Evolutionary conservation across 2,797 vertebrate species (phyloP), one percentile per base, ranked within the genome.

Genomic region (Meda fulgida): DNA sequence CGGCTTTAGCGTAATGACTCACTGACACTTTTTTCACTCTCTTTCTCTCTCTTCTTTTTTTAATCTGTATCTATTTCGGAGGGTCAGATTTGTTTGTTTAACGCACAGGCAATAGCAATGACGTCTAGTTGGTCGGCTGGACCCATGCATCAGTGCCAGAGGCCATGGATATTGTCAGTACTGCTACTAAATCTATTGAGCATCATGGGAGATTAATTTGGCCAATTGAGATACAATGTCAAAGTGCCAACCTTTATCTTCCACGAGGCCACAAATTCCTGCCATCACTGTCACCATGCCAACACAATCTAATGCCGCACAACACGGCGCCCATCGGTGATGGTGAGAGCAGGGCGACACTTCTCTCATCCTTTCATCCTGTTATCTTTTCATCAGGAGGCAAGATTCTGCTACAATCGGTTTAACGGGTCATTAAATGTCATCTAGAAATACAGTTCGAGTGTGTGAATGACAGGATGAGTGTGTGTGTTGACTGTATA

Each of bases 161-260:
- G 18, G 34, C 16, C 5, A 14, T 79, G 36, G 51, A 79, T 71
- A 71, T 63, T 23, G n/a, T 78, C 73, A 69, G 46, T 29, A 53
- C 43, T 76, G 48, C 46, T 38, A 55, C 18, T 40, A 23, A 53
- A 78, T 77, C 53, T 55, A 84, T 55, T 16, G 7, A 67, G 21
- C 34, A 78, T 53, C 10, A 69, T 38, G 29, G n/a, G 40, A 84
- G 48, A 84, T 78, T 69, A 10, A 84, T 69, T 84, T 69, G 46
- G 46, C n/a, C 60, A 84, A 40, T 78, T 84, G 63, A 38, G 21
- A 65, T 66, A 23, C 51, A 51, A 31, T 78, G 81, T 73, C 78
- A 80, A 80, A 80, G 60, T 67, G 80, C 81, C 81, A 83, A 58
- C 38, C 43, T 73, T 83, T 58, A 70, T 83, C 55, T 65, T 51